phyloP scores from a whole-genome alignment of 2,888 invertebrate species.

The Ectemnius lituratus region DNA sequence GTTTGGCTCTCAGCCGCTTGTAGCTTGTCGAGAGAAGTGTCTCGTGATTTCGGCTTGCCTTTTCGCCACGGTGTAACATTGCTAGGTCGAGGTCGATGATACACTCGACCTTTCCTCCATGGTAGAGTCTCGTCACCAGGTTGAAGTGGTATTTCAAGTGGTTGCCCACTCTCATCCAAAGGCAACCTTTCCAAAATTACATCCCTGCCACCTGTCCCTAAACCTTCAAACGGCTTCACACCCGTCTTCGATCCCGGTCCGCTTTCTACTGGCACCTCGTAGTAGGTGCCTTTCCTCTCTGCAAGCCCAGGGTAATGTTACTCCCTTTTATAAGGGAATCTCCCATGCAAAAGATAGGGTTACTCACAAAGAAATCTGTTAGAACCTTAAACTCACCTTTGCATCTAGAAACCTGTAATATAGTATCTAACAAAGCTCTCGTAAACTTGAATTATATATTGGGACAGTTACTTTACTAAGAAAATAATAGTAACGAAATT shows the following conservation, averaged over 20 bases:
- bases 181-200: slow-evolving; percentile 53
- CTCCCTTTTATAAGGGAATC: too few relatives aligned
- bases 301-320: slow-evolving; percentile 66
- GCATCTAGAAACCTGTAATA: too few relatives aligned
- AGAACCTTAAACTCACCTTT: too few relatives aligned
- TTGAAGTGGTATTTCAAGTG: slow-evolving; percentile 74
- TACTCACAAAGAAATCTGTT: too few relatives aligned
- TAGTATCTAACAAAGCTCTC: too few relatives aligned
- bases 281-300: slow-evolving; percentile 79
- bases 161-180: slow-evolving; percentile 78
- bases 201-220: slow-evolving; percentile 60
- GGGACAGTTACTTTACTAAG: too few relatives aligned
- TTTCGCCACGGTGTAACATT: slow-evolving; percentile 69
- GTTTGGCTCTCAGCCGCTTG: slow-evolving; percentile 50
- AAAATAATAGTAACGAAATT: too few relatives aligned
- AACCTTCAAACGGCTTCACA: slow-evolving; percentile 60
- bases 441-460: too few relatives aligned
- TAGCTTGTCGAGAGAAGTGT: slow-evolving; percentile 67
- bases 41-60: slow-evolving; percentile 61
- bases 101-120: slow-evolving; percentile 77
- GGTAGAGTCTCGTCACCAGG: slow-evolving; percentile 80
- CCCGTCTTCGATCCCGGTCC: slow-evolving; percentile 72
- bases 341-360: too few relatives aligned
- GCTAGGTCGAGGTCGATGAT: slow-evolving; percentile 61
- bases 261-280: slow-evolving; percentile 75